A percentile compares a stretch with the other conserved stretches of the same genome.
Conservation (phyloP, 1,140 invertebrate species). For the Schlechtendalia chinensis region DNA sequence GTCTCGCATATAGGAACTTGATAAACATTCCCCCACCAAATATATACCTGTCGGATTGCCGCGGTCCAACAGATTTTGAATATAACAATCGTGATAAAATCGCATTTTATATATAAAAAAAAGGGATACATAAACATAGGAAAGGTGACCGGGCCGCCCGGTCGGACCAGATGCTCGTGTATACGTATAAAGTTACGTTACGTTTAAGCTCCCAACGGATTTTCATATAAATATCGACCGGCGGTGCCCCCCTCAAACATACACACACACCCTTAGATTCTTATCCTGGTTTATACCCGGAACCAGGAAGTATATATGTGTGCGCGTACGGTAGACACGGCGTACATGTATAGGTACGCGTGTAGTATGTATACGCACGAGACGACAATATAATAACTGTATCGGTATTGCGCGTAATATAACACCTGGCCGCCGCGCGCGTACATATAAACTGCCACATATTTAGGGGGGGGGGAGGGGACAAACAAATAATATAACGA, state of each 20-base stretch:
- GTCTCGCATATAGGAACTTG: no score
- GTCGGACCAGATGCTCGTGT: neutral
- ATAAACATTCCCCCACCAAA: neutral
- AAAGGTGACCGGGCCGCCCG: neutral
- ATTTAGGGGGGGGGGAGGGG: neutral
- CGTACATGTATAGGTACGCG: neutral
- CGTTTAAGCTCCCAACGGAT: constrained; percentile 22
- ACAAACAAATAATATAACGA: neutral
- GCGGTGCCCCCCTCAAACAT: no score
- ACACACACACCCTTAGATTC: neutral
- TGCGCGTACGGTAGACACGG: neutral
- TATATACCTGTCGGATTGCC: neutral
- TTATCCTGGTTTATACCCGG: constrained; percentile 31
- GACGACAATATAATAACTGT: constrained; percentile 6
- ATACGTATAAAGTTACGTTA: neutral
- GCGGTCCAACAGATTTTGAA: neutral
- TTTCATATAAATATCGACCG: neutral
- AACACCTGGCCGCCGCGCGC: constrained; percentile 4
- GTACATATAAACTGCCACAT: neutral
- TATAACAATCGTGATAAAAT: constrained; percentile 4
- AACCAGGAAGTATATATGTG: constrained; percentile 18
- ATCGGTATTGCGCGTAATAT: constrained; percentile 16
- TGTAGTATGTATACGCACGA: neutral
- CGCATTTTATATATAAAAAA: neutral
- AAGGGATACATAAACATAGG: no score